Conservation (phyloP, 2,888 invertebrate species). For the Ectemnius cavifrons region DNA sequence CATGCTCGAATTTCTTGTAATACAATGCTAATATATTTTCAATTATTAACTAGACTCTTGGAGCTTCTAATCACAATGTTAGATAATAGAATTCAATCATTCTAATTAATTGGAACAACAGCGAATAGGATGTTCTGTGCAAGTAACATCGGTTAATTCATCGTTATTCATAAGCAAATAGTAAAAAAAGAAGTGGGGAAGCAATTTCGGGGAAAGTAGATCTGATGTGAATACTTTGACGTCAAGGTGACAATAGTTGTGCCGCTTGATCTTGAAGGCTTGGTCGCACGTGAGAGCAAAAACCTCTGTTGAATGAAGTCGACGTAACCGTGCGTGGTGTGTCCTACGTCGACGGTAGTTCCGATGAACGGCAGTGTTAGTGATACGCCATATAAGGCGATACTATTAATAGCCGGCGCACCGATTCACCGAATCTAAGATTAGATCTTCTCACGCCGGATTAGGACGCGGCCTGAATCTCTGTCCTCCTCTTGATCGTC, state of each 20-base stretch:
- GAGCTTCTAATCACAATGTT: too few relatives aligned
- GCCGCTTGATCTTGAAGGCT: conserved; percentile 16
- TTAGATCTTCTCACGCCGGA: conserved; percentile 62
- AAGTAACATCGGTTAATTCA: too few relatives aligned
- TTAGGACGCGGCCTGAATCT: conserved; percentile 36
- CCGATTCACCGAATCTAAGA: conserved; percentile 55
- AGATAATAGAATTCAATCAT: conserved; percentile 2
- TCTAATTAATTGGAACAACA: conserved; percentile 60
- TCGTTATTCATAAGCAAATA: too few relatives aligned
- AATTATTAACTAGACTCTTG: too few relatives aligned
- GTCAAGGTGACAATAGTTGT: conserved; percentile 65
- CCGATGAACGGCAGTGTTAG: conserved; percentile 37
- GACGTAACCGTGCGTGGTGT: conserved; percentile 34
- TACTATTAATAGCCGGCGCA: conserved; percentile 64
- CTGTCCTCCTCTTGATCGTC: conserved; percentile 22
- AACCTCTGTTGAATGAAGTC: conserved; percentile 66
- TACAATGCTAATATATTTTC: too few relatives aligned
- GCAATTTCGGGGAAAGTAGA: too few relatives aligned
- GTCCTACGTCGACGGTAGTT: conserved; percentile 33
- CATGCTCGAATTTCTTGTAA: too few relatives aligned
- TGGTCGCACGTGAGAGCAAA: conserved; percentile 24
- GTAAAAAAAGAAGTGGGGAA: too few relatives aligned
- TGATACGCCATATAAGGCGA: conserved; percentile 60
- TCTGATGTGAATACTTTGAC: conserved; percentile 49
- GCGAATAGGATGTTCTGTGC: not conserved